Conservation (phyloP, 2,113 vertebrate genomes). For the Anarhynchus alexandrinus region DNA sequence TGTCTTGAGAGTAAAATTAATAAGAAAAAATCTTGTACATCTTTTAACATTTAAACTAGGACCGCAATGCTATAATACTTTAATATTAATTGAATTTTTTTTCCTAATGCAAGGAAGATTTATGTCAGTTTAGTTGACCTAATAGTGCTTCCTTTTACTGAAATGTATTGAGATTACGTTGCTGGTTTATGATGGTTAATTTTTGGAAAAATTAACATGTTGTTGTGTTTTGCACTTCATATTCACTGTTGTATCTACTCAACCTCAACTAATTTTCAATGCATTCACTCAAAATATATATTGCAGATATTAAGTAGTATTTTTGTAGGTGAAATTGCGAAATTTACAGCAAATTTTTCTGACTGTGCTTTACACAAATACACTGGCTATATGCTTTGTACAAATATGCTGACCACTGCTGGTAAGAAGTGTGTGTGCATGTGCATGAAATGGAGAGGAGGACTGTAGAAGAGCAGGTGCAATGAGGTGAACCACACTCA, state of each 20-base stretch:
- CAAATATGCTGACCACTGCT: background rate
- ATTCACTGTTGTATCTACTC: background rate
- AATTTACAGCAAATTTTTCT: background rate
- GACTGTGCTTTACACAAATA: background rate
- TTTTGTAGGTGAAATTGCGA: background rate
- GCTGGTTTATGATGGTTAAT: background rate
- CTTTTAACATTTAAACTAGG: background rate
- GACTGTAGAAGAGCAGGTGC: background rate
- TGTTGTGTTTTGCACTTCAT: background rate
- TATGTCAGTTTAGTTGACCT: background rate
- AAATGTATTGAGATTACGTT: background rate
- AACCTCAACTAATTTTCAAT: background rate
- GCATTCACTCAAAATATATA: background rate
- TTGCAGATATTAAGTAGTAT: background rate
- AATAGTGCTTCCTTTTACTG: background rate
- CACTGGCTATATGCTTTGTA: background rate
- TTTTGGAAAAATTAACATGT: background rate
- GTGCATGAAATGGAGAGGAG: background rate
- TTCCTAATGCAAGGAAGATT: background rate
- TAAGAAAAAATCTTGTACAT: background rate
- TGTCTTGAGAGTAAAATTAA: background rate
- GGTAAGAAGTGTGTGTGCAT: background rate
- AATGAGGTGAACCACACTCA: background rate
- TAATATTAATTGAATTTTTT: background rate
- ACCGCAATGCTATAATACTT: background rate